Percentiles rank a stretch among this genome's conserved stretches.
Evolutionary conservation across 2,888 invertebrate genomes (phyloP).

Genomic region (Heterodera filipjevi): DNA sequence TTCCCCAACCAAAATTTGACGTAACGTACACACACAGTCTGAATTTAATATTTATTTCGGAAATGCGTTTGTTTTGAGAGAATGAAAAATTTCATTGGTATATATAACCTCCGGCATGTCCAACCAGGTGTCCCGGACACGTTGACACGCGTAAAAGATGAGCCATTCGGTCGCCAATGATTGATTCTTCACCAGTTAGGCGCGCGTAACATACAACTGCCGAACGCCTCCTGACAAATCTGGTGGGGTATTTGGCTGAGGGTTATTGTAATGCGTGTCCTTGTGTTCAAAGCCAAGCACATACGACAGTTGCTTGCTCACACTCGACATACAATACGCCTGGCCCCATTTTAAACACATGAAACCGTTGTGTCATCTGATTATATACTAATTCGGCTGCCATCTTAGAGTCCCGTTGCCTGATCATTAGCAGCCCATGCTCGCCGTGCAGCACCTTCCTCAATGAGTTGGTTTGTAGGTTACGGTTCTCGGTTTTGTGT

Average conservation of each 20-base stretch:
- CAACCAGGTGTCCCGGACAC: slow-evolving; percentile 21
- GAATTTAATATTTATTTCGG: slow-evolving; percentile 16
- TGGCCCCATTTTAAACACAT: neutral
- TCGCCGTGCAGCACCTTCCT: neutral
- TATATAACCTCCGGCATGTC: slow-evolving; percentile 13
- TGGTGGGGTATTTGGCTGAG: slow-evolving; percentile 16
- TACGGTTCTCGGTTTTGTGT: neutral
- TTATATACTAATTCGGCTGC: neutral
- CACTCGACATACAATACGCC: neutral
- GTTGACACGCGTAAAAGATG: slow-evolving; percentile 33
- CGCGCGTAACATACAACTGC: slow-evolving; percentile 36
- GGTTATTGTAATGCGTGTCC: neutral
- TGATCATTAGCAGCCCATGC: neutral
- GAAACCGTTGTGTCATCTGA: neutral
- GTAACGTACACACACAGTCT: slow-evolving; percentile 1
- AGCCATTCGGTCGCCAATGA: slow-evolving; percentile 32
- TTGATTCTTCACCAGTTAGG: slow-evolving; percentile 28
- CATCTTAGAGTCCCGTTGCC: neutral
- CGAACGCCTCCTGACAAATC: slow-evolving; percentile 26
- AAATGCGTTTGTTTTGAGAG: slow-evolving; percentile 9
- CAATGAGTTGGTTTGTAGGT: neutral
- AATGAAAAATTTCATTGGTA: slow-evolving; percentile 18
- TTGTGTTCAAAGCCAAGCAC: neutral
- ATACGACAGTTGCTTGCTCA: neutral
- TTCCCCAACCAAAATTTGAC: neutral